Evolutionary conservation across 2,113 vertebrate species (phyloP).

Genomic region (Microcebus ravelobensis): DNA sequence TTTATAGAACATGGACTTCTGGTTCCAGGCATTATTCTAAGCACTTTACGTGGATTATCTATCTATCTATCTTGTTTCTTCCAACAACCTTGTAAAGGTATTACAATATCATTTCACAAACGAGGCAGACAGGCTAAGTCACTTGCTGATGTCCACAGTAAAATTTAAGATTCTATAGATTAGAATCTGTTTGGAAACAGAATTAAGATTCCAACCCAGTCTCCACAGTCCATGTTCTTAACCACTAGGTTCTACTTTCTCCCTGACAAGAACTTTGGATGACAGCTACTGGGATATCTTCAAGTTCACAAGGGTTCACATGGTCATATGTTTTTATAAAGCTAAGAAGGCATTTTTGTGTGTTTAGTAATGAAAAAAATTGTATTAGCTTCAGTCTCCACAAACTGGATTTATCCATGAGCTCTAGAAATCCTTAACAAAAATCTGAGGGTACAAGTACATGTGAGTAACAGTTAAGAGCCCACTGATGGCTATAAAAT

Average conservation of each 20-base stretch:
- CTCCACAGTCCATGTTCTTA: background rate
- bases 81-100: background rate
- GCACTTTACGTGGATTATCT: background rate
- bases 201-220: background rate
- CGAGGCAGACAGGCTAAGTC: background rate
- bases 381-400: background rate
- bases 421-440: conserved; percentile 7
- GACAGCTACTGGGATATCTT: background rate
- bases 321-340: background rate
- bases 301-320: background rate
- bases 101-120: background rate
- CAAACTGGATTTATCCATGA: background rate
- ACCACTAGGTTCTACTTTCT: background rate
- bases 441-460: background rate
- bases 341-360: background rate
- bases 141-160: background rate
- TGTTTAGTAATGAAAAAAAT: background rate
- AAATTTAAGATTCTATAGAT: background rate
- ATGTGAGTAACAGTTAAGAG: background rate
- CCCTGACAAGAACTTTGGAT: background rate
- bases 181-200: background rate
- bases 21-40: background rate
- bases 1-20: background rate
- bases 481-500: background rate
- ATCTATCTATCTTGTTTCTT: background rate